Conservation (phyloP, 2,113 vertebrate genomes). For the Engraulis encrasicolus region DNA sequence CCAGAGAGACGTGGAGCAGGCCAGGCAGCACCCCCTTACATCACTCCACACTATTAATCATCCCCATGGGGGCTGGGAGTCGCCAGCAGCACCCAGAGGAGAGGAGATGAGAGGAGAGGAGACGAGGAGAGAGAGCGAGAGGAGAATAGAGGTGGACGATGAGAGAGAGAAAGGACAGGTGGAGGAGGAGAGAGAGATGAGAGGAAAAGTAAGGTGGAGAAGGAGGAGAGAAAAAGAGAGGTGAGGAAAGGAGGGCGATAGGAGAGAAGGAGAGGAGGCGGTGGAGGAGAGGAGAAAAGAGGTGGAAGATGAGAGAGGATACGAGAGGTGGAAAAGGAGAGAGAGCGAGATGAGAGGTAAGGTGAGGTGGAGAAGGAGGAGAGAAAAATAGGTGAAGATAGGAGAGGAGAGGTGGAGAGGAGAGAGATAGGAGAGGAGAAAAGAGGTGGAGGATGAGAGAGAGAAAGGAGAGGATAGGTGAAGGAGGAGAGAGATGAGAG, state of each 20-base stretch:
- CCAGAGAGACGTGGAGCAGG: constrained; percentile 61
- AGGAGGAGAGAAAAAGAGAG: constrained; percentile 35
- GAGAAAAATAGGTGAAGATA: no score
- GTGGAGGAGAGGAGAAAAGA: neutral
- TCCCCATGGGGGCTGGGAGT: constrained; percentile 53
- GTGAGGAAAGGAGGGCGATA: neutral
- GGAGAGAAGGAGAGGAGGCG: neutral
- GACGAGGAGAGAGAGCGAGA: constrained; percentile 48
- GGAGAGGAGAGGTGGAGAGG: no score
- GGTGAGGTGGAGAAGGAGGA: no score
- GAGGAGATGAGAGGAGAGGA: constrained; percentile 33
- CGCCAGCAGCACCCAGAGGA: constrained; percentile 36
- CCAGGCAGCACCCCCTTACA: constrained; percentile 40
- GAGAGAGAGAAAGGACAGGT: constrained; percentile 51
- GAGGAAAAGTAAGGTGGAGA: constrained; percentile 62
- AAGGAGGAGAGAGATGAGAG: no score
- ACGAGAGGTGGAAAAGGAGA: no score
- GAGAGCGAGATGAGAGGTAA: no score
- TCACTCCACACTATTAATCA: constrained; percentile 77
- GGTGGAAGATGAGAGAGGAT: no score
- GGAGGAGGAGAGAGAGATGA: constrained; percentile 56
- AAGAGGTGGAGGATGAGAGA: no score
- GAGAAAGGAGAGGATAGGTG: no score
- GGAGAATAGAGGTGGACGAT: constrained; percentile 37
- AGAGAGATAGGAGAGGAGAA: no score